A percentile compares a stretch with the other conserved stretches of the same genome.
Evolutionary conservation across 2,113 vertebrate species (phyloP).

Genomic region (Python bivittatus): DNA sequence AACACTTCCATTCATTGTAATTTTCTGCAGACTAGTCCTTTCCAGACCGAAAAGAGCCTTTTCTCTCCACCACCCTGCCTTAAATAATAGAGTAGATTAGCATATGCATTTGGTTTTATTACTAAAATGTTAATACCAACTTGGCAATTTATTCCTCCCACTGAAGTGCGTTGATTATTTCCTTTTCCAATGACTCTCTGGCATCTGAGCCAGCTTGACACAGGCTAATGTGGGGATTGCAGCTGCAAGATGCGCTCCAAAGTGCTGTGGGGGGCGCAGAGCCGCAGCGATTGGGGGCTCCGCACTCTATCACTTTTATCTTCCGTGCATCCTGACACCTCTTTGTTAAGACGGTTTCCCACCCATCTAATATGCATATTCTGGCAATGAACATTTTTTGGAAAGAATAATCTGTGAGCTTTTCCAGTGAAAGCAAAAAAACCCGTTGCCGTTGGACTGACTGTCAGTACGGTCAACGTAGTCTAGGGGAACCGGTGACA

Average conservation of each 20-base stretch:
- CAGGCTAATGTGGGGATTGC: constrained; percentile 43
- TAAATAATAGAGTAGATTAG: constrained; percentile 76
- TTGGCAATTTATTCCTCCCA: constrained; percentile 71
- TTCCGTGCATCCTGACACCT: constrained; percentile 52
- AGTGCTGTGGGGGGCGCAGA: neutral
- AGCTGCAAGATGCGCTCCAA: constrained; percentile 71
- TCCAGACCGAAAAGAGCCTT: constrained; percentile 73
- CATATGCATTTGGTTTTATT: constrained; percentile 78
- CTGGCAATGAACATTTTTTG: constrained; percentile 56
- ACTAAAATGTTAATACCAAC: constrained; percentile 74
- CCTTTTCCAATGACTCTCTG: constrained; percentile 57
- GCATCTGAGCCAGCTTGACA: constrained; percentile 61
- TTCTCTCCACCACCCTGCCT: constrained; percentile 37
- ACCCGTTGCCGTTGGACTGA: neutral
- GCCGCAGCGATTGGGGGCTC: constrained; percentile 56
- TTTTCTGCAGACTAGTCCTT: constrained; percentile 76
- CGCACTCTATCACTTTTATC: constrained; percentile 59
- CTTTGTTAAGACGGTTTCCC: constrained; percentile 51
- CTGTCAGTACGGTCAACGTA: neutral
- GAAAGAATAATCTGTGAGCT: constrained; percentile 20
- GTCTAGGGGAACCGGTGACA: neutral
- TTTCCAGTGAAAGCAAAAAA: constrained; percentile 49
- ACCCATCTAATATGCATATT: constrained; percentile 61
- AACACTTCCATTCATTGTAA: constrained; percentile 75
- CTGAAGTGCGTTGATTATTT: constrained; percentile 76